Percentiles rank a stretch among this genome's conserved stretches.
These are phyloP conservation scores for Bombylius major DNA, from an alignment of 2,888 invertebrate genomes.

Conservation along the genomic window DNA sequence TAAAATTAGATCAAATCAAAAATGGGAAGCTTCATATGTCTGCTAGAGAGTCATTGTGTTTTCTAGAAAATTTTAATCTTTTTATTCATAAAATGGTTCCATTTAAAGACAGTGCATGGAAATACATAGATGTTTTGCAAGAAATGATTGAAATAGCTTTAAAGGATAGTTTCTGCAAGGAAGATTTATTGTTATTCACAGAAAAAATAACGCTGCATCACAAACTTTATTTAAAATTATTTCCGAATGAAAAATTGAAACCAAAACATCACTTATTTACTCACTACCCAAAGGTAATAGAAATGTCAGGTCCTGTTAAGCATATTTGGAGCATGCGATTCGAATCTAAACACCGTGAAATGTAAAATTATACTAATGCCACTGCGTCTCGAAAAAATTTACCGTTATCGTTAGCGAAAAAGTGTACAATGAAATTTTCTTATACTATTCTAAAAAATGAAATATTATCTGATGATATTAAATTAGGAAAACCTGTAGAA, in stretches of 20 bases:
- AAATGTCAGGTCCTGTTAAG: neutral
- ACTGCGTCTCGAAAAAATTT: slow-evolving; percentile 1
- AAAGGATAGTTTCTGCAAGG: no score
- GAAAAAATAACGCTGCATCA: neutral
- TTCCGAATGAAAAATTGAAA: neutral
- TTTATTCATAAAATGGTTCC: neutral
- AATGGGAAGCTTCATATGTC: neutral
- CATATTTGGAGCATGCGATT: slow-evolving; percentile 3
- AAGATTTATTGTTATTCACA: neutral
- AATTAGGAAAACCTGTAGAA: no score
- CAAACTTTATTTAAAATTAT: neutral
- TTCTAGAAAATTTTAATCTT: neutral
- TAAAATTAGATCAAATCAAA: slow-evolving; percentile 1
- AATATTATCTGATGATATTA: no score
- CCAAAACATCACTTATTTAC: slow-evolving; percentile 7
- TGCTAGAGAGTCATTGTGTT: neutral
- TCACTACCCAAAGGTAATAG: slow-evolving; percentile 3
- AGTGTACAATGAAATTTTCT: slow-evolving; percentile 3
- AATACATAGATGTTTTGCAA: neutral
- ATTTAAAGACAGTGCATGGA: neutral
- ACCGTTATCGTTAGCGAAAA: slow-evolving; percentile 1
- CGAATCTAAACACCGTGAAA: slow-evolving; percentile 5
- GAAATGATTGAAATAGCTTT: no score
- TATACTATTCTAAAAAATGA: no score
- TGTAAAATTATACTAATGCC: slow-evolving; percentile 1